Base-by-base conservation (phyloP, 2,113 vertebrate genomes). In the Oostethus manadensis region DNA sequence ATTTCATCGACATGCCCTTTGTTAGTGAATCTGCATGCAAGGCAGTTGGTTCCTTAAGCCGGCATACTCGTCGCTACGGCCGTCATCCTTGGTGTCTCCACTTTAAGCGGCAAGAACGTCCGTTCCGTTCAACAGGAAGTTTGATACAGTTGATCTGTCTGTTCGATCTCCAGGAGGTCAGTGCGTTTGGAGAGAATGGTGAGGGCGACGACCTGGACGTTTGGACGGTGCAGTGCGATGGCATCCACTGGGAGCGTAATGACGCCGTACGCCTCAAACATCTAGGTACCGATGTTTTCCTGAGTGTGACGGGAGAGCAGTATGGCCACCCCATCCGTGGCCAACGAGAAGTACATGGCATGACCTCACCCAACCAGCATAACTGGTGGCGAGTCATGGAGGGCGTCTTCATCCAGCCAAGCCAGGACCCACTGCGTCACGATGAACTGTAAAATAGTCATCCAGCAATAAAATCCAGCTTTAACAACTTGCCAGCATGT, bases 301-400 rank as follows among this genome's bases (percentile, higher is more conserved):
- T 99, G 70, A 95, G 94, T 0, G 86, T 99, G 58, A 98, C 96
- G 0, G 96, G 97, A 0, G 95, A 99, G 63, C 95, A 97, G 81
- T 99, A 95, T 0, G 93, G 94, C 2, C 94, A 93, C 73, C 97
- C 97, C 51, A 98, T 99, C 63, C 83, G 93, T 0, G 95, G 97
- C 14, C 97, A 99, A 59, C 85, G 88, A 0, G 96, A 99, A 74
- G 95, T 99, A 1, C 94, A 98, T 6, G 96, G 92, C 76, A 94
- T 96, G 91, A 44, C 82, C 56, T 64, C 89, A 0, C 73, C 94
- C 69, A 95, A 86, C 74, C 84, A 88, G 3, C 87, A 99, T 88
- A 96, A 93, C 80, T 94, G 88, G 44, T 98, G 97, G 97, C 94
- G 93, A 53, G 90, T 91, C 64, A 95, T 96, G 93, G 97, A 99